phyloP scores from a whole-genome alignment of 35 echinoderm and acorn worm genomes.

The Patiria miniata region DNA sequence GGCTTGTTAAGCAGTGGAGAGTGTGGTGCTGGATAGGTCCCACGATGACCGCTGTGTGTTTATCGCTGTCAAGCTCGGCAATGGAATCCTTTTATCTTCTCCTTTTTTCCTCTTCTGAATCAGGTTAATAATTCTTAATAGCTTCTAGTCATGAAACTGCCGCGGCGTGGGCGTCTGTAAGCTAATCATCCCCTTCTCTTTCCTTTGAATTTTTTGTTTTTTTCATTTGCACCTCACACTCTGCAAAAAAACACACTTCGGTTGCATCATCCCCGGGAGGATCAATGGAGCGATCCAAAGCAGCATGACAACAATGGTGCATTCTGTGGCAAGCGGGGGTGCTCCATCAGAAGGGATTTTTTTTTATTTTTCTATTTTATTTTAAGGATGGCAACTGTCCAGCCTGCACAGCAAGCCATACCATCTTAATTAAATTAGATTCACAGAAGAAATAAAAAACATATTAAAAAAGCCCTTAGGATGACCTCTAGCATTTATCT shows the following conservation, averaged over 20 bases:
- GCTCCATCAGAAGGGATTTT: no score
- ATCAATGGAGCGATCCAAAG: background rate
- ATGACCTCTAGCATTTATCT: slow-evolving; percentile 22
- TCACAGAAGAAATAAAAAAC: no score
- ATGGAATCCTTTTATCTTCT: background rate
- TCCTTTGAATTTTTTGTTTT: background rate
- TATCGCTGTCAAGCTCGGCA: background rate
- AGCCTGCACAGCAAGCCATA: no score
- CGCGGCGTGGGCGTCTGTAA: background rate
- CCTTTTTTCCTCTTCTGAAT: background rate
- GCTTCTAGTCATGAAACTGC: background rate
- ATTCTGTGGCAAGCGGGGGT: background rate
- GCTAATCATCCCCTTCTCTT: background rate
- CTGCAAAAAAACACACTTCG: background rate
- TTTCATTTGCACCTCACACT: background rate
- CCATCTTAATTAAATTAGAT: no score
- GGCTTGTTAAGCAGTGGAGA: slow-evolving; percentile 18
- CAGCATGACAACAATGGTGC: background rate
- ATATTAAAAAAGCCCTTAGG: no score
- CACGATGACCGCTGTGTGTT: background rate
- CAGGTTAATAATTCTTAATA: slow-evolving; percentile 1
- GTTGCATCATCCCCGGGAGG: background rate
- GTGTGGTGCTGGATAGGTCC: background rate
- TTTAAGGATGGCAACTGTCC: no score
- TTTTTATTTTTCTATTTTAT: no score